Percentiles rank a stretch among this genome's conserved stretches.
phyloP scores from a whole-genome alignment of 64 coral and sea anemone genomes.

The Montipora efflorescens region DNA sequence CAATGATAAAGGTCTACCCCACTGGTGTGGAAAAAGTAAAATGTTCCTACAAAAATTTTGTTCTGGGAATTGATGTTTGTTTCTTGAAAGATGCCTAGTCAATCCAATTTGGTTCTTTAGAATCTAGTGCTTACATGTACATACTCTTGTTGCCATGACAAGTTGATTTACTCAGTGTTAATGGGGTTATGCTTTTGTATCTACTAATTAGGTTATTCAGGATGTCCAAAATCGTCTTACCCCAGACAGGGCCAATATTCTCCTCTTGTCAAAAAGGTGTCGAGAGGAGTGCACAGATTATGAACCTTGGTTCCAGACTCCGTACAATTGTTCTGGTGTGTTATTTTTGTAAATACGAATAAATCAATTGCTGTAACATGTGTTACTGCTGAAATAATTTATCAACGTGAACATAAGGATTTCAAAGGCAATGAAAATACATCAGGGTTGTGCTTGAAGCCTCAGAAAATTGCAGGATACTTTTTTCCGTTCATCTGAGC shows the following conservation, averaged over 20 bases:
- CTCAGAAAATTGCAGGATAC: too few relatives aligned
- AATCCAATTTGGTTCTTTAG: too few relatives aligned
- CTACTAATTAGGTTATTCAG: slow-evolving; percentile 62
- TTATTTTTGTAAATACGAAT: neutral
- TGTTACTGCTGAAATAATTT: too few relatives aligned
- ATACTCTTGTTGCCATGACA: neutral
- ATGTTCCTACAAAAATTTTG: too few relatives aligned
- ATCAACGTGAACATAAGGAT: too few relatives aligned
- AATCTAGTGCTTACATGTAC: neutral
- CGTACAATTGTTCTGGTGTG: slow-evolving; percentile 75
- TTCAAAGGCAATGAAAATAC: too few relatives aligned
- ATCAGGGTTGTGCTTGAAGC: too few relatives aligned
- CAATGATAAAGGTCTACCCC: too few relatives aligned
- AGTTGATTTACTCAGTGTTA: neutral
- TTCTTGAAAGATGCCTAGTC: too few relatives aligned
- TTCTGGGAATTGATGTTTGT: too few relatives aligned
- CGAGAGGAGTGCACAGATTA: slow-evolving; percentile 79
- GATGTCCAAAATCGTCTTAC: slow-evolving; percentile 64
- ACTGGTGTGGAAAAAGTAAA: too few relatives aligned
- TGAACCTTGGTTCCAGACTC: slow-evolving; percentile 87
- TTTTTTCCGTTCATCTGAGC: too few relatives aligned
- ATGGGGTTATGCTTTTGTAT: neutral
- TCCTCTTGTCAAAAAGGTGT: slow-evolving; percentile 76
- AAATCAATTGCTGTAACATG: neutral
- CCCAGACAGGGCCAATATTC: slow-evolving; percentile 82